Evolutionary conservation across 2,797 vertebrate genomes (phyloP), one percentile per base, ranked within the genome.

Genomic region (Luscinia megarhynchos): DNA sequence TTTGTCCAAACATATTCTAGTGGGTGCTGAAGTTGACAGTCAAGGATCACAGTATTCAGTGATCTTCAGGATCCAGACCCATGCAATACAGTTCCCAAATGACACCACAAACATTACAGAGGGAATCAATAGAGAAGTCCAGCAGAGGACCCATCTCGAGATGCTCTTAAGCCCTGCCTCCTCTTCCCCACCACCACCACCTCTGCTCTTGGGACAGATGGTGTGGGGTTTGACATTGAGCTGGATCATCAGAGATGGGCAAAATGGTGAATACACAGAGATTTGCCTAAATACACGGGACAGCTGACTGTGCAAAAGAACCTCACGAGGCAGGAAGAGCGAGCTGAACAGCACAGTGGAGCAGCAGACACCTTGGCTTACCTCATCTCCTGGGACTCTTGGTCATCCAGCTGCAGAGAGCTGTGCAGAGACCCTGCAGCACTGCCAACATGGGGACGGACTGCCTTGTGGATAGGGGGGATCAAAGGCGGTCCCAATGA

Each of bases 401-500:
- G 76, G 36, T 54, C 81, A 59, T 57, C 23, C 15, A 63, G 18
- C 26, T 62, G 34, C 41, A 48, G 34, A 76, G 72, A 57, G 22
- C 64, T 67, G 50, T 61, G 43, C 26, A 77, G n/a, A 57, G 50
- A 61, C 30, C 53, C 29, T 15, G 73, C 40, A 21, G 26, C 1
- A 1, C 68, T 70, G 27, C 32, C 27, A 26, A 20, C 70, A 9
- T 23, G 1, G 4, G 59, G 17, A 21, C 10, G 63, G 2, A 16
- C 54, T 2, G 84, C 66, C 73, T 94, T 96, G 0, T n/a, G 27
- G 34, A 97, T 94, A 3, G 92, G 89, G 0, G 96, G 96, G 57
- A 97, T 89, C 91, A 97, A 38, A 11, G 76, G 4, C 2, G 11
- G 46, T 15, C 91, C 64, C 36, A 93, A 23, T 48, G 46, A 50